Evolutionary conservation across 2,888 invertebrate species (phyloP).

Genomic region (Steinernema hermaphroditum): DNA sequence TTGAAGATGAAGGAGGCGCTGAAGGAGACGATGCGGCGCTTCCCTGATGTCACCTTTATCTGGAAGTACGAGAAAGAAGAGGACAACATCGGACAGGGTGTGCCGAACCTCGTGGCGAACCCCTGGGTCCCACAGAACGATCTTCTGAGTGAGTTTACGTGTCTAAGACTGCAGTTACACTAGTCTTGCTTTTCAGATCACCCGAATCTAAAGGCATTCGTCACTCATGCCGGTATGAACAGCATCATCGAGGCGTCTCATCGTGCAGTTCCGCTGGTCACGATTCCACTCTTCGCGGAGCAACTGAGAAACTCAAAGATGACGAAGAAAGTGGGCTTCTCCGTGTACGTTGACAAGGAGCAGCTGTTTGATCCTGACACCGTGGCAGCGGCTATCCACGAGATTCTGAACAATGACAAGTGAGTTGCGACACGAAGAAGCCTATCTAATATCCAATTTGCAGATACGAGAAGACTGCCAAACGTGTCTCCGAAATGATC

Average conservation of each 20-base stretch:
- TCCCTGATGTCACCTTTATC: slow-evolving; percentile 20
- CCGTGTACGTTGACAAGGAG: slow-evolving; percentile 34
- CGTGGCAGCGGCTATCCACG: slow-evolving; percentile 38
- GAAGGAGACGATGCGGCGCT: neutral
- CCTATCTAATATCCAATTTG: slow-evolving; percentile 8
- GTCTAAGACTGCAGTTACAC: no score
- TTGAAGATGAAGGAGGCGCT: slow-evolving; percentile 1
- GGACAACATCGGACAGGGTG: neutral
- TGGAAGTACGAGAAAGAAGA: slow-evolving; percentile 22
- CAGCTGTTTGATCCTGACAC: slow-evolving; percentile 35
- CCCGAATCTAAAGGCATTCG: slow-evolving; percentile 43
- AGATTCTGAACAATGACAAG: slow-evolving; percentile 38
- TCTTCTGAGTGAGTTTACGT: neutral
- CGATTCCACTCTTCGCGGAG: slow-evolving; percentile 50
- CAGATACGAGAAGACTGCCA: slow-evolving; percentile 43
- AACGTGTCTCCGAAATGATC: slow-evolving; percentile 42
- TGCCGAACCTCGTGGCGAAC: slow-evolving; percentile 1
- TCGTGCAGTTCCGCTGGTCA: slow-evolving; percentile 46
- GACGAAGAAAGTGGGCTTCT: slow-evolving; percentile 44
- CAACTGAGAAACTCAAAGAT: slow-evolving; percentile 47
- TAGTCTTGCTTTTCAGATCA: slow-evolving; percentile 38
- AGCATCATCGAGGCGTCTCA: slow-evolving; percentile 48
- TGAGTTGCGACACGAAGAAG: neutral
- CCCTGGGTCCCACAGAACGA: slow-evolving; percentile 3
- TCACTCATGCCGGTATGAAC: slow-evolving; percentile 51